phyloP scores from a whole-genome alignment of 2,888 invertebrate species.

The Conops quadrifasciatus region DNA sequence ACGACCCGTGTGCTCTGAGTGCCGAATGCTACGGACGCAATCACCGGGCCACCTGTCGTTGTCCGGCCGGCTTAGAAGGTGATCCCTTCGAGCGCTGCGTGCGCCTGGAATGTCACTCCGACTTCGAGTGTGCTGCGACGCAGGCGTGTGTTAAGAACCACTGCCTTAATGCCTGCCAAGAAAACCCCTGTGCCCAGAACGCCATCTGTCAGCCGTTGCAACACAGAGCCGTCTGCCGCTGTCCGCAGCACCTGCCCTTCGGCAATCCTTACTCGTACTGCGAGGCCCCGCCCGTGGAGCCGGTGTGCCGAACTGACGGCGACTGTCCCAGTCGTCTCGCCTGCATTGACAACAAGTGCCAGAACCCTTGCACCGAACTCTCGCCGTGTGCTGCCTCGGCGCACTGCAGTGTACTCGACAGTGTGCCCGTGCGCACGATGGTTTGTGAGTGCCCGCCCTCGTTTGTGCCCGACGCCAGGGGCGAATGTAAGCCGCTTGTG shows the following conservation, averaged over 20 bases:
- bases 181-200: slow-evolving; percentile 82
- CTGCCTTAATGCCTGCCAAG: slow-evolving; percentile 81
- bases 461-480: slow-evolving; percentile 81
- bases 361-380: slow-evolving; percentile 79
- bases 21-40: slow-evolving; percentile 84
- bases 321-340: slow-evolving; percentile 84
- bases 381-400: slow-evolving; percentile 80
- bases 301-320: slow-evolving; percentile 79
- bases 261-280: slow-evolving; percentile 86
- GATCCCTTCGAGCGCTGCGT: slow-evolving; percentile 83
- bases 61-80: slow-evolving; percentile 78
- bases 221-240: slow-evolving; percentile 83
- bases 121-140: slow-evolving; percentile 81
- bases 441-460: slow-evolving; percentile 88
- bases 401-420: slow-evolving; percentile 83
- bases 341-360: slow-evolving; percentile 80
- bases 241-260: slow-evolving; percentile 79
- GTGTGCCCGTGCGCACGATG: slow-evolving; percentile 85
- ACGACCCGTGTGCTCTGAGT: slow-evolving; percentile 83
- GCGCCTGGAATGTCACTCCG: slow-evolving; percentile 79
- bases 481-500: slow-evolving; percentile 78
- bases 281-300: slow-evolving; percentile 68
- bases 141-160: slow-evolving; percentile 76
- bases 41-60: slow-evolving; percentile 83
- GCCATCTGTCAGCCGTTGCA: slow-evolving; percentile 83